Percentiles rank a stretch among this genome's conserved stretches.
Evolutionary conservation across 2,113 vertebrate species (phyloP).

Genomic region (Vicugna pacos): DNA sequence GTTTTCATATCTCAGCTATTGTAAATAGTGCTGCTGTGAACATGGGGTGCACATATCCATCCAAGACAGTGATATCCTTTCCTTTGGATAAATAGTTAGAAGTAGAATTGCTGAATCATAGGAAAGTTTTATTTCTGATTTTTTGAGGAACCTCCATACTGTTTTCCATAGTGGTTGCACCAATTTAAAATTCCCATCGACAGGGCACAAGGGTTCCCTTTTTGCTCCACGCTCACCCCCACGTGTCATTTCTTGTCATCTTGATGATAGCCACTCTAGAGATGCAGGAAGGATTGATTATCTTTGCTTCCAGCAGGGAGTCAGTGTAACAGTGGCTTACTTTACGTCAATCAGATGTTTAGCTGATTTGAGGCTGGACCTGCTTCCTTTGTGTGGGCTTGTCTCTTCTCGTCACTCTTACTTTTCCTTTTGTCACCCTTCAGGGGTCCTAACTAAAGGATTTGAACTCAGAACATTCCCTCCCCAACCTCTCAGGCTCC

Average conservation of each 20-base stretch:
- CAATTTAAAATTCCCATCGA: background rate
- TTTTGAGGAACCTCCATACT: background rate
- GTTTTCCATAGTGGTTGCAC: background rate
- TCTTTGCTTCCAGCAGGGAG: background rate
- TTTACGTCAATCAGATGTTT: background rate
- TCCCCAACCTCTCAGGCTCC: background rate
- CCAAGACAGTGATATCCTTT: background rate
- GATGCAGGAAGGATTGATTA: background rate
- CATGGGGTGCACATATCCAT: background rate
- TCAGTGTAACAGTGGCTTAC: background rate
- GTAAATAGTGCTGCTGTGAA: background rate
- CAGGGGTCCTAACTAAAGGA: background rate
- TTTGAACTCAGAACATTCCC: background rate
- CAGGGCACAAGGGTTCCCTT: background rate
- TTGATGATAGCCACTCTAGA: background rate
- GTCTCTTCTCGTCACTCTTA: background rate
- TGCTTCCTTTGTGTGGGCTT: background rate
- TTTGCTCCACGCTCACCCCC: background rate
- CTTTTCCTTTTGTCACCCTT: background rate
- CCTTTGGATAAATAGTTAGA: background rate
- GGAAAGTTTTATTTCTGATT: background rate
- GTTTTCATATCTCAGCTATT: background rate
- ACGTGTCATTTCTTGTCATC: background rate
- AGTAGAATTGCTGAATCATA: background rate
- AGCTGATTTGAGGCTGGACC: background rate